Evolutionary conservation across 2,113 vertebrate genomes (phyloP).

Genomic region (Crotophaga sulcirostris): DNA sequence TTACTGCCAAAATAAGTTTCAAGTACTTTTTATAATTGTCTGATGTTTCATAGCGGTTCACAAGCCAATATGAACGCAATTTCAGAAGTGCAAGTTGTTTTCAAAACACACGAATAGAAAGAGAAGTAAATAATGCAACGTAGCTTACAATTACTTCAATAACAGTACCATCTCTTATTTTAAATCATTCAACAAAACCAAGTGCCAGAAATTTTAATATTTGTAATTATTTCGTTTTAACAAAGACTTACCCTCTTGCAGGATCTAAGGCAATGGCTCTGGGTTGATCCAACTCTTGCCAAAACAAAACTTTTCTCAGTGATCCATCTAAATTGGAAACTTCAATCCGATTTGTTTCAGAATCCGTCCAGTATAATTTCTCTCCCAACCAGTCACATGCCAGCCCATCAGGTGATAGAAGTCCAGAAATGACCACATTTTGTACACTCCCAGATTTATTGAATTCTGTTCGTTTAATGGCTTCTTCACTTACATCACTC

Average conservation of each 20-base stretch:
- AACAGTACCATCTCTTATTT: neutral
- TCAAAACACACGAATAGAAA: neutral
- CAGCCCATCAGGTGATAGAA: slow-evolving; percentile 93
- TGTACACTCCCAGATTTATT: slow-evolving; percentile 82
- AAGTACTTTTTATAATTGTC: neutral
- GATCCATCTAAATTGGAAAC: slow-evolving; percentile 93
- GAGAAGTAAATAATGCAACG: neutral
- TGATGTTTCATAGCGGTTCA: neutral
- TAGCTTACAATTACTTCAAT: accelerated
- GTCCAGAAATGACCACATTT: slow-evolving; percentile 86
- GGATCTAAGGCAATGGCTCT: slow-evolving; percentile 96
- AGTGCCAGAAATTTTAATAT: neutral
- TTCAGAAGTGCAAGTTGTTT: neutral
- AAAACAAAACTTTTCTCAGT: slow-evolving; percentile 93
- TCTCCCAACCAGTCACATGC: slow-evolving; percentile 96
- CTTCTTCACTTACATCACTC: slow-evolving; percentile 98
- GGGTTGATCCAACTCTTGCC: slow-evolving; percentile 97
- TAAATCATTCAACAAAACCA: neutral
- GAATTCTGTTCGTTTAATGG: slow-evolving; percentile 90
- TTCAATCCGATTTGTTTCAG: slow-evolving; percentile 95
- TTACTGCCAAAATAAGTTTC: neutral
- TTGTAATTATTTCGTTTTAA: neutral
- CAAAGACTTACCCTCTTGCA: slow-evolving; percentile 87
- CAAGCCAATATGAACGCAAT: neutral
- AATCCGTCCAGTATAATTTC: slow-evolving; percentile 98